phyloP scores from a whole-genome alignment of 2,797 vertebrate genomes.

The Tamandua tetradactyla region DNA sequence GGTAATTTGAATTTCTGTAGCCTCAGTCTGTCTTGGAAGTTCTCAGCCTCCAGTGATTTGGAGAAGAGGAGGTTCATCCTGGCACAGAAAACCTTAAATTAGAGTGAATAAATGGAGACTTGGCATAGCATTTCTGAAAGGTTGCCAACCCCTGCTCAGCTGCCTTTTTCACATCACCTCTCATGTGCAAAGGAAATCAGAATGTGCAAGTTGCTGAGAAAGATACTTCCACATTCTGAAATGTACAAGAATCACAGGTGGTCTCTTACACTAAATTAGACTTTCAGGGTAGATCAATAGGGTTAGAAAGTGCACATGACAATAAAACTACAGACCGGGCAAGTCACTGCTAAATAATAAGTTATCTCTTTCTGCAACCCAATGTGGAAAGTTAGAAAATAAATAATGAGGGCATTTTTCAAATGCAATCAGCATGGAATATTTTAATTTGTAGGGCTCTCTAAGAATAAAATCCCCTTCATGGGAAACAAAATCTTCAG shows the following conservation, averaged over 20 bases:
- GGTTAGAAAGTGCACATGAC: conserved; percentile 42
- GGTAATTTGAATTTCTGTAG: conserved; percentile 68
- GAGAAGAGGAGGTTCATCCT: conserved; percentile 38
- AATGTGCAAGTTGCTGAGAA: conserved; percentile 43
- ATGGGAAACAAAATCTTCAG: neutral
- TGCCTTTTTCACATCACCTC: conserved; percentile 58
- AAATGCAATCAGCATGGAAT: neutral
- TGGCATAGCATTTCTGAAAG: conserved; percentile 57
- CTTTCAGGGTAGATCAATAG: conserved; percentile 63
- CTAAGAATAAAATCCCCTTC: conserved; percentile 39
- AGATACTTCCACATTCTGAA: conserved; percentile 44
- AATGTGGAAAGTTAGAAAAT: conserved; percentile 35
- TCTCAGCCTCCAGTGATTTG: conserved; percentile 47
- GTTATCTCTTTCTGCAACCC: conserved; percentile 28
- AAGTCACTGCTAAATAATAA: conserved; percentile 46
- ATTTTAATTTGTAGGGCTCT: conserved; percentile 47
- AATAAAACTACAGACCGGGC: conserved; percentile 42
- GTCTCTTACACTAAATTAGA: conserved; percentile 58
- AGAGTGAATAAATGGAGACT: conserved; percentile 58
- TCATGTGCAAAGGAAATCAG: conserved; percentile 59
- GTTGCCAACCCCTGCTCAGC: conserved; percentile 62
- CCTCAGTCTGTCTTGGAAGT: conserved; percentile 43
- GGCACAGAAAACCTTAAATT: conserved; percentile 56
- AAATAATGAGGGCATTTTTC: conserved; percentile 46
- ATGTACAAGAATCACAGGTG: conserved; percentile 63